Evolutionary conservation across 2,113 vertebrate genomes (phyloP).

Genomic region (Telmatochromis sp.): DNA sequence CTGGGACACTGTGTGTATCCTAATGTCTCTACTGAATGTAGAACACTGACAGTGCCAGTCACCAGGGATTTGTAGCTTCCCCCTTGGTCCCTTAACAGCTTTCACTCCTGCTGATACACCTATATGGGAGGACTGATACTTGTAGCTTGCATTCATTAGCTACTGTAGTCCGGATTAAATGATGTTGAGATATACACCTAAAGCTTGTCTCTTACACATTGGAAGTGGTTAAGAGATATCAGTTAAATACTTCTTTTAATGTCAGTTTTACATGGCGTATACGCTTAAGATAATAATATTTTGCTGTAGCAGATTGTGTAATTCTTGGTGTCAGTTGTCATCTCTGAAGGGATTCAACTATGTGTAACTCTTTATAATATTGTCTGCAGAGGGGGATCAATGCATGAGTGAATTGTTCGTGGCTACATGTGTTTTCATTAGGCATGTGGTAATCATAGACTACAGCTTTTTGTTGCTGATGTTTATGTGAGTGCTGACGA

Average conservation of each 20-base stretch:
- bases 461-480: neutral
- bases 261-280: neutral
- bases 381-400: neutral
- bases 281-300: neutral
- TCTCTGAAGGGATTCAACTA: neutral
- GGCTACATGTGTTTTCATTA: neutral
- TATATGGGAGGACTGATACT: neutral
- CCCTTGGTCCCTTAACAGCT: neutral
- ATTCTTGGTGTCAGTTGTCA: neutral
- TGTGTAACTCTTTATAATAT: neutral
- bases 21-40: constrained; percentile 30
- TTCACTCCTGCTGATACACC: neutral
- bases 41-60: neutral
- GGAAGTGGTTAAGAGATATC: neutral
- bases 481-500: constrained; percentile 1
- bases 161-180: neutral
- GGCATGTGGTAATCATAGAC: neutral
- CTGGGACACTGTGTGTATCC: constrained; percentile 35
- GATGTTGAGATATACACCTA: neutral
- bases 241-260: neutral
- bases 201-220: neutral
- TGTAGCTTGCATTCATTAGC: neutral
- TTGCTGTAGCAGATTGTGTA: neutral
- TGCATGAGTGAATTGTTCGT: neutral
- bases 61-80: neutral